Evolutionary conservation across 2,888 invertebrate species (phyloP).

Genomic region (Protophormia terraenovae): DNA sequence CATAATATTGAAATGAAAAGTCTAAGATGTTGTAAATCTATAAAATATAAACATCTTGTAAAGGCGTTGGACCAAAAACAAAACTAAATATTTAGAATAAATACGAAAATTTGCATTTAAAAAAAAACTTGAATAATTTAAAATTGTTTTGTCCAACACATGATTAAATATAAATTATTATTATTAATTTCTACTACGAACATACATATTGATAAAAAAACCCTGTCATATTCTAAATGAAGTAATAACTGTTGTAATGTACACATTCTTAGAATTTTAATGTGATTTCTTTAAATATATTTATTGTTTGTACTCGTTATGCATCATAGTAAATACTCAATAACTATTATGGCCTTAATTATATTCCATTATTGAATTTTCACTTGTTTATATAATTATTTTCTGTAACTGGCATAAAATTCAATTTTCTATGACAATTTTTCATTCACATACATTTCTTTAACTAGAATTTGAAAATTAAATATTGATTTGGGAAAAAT

Average conservation of each 20-base stretch:
- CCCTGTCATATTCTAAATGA: background rate
- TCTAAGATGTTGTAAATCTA: background rate
- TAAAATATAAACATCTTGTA: background rate
- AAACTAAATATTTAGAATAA: background rate
- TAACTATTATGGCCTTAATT: background rate
- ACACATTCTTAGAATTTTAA: no score
- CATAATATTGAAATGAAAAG: conserved; percentile 2
- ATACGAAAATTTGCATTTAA: background rate
- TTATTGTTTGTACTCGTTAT: background rate
- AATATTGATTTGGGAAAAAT: background rate
- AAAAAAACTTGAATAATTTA: background rate
- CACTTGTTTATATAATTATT: background rate
- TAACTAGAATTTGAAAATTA: background rate
- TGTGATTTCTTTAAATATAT: no score
- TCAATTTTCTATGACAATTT: background rate
- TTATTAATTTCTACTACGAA: background rate
- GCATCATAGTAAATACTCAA: background rate
- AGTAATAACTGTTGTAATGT: background rate
- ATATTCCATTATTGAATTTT: background rate
- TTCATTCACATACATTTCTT: background rate
- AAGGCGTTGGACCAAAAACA: background rate
- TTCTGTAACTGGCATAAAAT: background rate
- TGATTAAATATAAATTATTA: background rate
- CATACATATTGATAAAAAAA: no score
- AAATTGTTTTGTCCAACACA: background rate